A percentile compares a stretch with the other conserved stretches of the same genome.
Evolutionary conservation across 2,113 vertebrate species (phyloP).

Genomic region (Takifugu flavidus): DNA sequence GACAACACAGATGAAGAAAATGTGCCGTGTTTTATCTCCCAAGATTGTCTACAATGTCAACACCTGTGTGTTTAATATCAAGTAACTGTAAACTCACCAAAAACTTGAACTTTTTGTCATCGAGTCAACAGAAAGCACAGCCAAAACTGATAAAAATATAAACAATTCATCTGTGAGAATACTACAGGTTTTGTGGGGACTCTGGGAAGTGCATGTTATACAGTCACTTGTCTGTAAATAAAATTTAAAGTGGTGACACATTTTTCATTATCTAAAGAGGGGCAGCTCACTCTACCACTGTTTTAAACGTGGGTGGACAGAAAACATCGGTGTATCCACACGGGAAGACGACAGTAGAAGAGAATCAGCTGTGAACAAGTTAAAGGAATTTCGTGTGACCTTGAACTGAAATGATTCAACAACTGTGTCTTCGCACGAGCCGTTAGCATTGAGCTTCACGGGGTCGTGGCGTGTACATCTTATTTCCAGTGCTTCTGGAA

Average conservation of each 20-base stretch:
- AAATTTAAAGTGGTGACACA: constrained; percentile 8
- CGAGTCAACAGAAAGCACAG: constrained; percentile 26
- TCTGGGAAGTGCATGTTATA: constrained; percentile 13
- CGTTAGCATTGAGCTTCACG: too few relatives aligned
- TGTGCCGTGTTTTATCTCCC: constrained; percentile 45
- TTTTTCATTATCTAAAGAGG: constrained; percentile 6
- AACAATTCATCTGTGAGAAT: constrained; percentile 35
- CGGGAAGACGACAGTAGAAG: constrained; percentile 8
- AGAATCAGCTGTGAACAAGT: neutral
- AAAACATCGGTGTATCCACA: constrained; percentile 5
- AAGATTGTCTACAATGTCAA: constrained; percentile 63
- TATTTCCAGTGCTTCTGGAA: constrained; percentile 37
- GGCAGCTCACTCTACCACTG: constrained; percentile 20
- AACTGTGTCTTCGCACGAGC: constrained; percentile 22
- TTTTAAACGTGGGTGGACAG: constrained; percentile 1
- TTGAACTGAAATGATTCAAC: constrained; percentile 5
- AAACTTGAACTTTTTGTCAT: constrained; percentile 1
- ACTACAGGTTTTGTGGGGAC: constrained; percentile 17
- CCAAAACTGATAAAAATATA: constrained; percentile 28
- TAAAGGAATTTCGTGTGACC: neutral
- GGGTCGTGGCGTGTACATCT: too few relatives aligned
- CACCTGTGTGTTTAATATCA: constrained; percentile 33
- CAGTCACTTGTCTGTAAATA: constrained; percentile 15
- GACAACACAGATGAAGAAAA: constrained; percentile 53
- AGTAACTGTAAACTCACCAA: constrained; percentile 36